Evolutionary conservation across 2,113 vertebrate genomes (phyloP).

Genomic region (Geococcyx californianus): DNA sequence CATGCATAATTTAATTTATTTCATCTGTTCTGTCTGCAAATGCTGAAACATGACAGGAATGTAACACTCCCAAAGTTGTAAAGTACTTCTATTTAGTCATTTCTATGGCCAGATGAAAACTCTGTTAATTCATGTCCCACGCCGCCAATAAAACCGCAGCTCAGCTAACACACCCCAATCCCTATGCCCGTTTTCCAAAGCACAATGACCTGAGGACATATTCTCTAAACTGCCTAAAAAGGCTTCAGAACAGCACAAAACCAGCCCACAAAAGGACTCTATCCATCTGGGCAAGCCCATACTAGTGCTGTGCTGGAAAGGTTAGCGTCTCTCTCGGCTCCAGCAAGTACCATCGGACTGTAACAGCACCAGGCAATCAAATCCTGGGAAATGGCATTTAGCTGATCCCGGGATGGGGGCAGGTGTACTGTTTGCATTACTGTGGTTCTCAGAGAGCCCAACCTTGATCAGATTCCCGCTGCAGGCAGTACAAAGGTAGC

Average conservation of each 20-base stretch:
- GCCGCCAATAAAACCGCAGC: constrained; percentile 19
- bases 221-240: background rate
- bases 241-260: background rate
- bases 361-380: fast-evolving
- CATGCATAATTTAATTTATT: constrained; percentile 23
- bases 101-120: constrained; percentile 23
- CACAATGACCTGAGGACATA: background rate
- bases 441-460: background rate
- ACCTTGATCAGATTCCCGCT: background rate
- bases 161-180: background rate
- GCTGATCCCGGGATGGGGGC: background rate
- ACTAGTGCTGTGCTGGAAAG: background rate
- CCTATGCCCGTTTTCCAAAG: background rate
- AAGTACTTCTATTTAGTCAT: background rate
- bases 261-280: background rate
- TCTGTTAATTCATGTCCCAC: background rate
- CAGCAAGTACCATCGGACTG: background rate
- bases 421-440: background rate
- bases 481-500: background rate
- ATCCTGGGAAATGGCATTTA: background rate
- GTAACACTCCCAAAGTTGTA: background rate
- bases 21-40: constrained; percentile 25
- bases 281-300: background rate
- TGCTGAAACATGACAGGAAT: background rate
- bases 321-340: background rate